These are phyloP conservation scores for Lophochroa leadbeateri DNA, from an alignment of 2,113 vertebrate species.

Conservation along the genomic window DNA sequence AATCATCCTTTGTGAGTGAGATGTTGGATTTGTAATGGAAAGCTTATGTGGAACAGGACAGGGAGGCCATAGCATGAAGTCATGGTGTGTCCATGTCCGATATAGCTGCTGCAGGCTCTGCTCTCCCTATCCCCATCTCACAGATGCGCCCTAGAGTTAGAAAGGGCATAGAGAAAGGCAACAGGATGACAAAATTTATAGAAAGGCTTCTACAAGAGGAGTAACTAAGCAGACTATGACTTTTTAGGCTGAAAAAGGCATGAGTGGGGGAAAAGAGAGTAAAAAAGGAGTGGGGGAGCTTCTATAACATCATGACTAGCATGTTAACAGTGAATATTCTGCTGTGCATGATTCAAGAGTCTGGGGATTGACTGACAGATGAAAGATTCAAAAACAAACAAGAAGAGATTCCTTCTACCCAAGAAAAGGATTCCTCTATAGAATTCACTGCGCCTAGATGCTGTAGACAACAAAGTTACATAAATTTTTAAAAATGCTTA, in stretches of 20 bases:
- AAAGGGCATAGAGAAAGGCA: not conserved
- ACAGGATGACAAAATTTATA: not conserved
- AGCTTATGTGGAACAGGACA: not conserved
- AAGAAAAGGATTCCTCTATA: not conserved
- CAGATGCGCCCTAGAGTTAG: not conserved
- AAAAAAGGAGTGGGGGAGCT: not conserved
- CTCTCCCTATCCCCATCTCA: not conserved
- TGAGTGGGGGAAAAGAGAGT: not conserved
- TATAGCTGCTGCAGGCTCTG: not conserved
- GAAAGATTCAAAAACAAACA: not conserved
- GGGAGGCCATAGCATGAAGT: not conserved
- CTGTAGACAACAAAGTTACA: not conserved
- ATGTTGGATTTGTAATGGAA: not conserved
- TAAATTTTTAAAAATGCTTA: accelerated
- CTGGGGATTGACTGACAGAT: not conserved
- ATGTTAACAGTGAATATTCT: not conserved
- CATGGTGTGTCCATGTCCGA: accelerated
- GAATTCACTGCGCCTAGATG: not conserved
- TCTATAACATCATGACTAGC: not conserved
- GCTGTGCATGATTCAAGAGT: not conserved
- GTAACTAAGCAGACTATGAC: not conserved
- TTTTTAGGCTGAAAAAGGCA: not conserved
- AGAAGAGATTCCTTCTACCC: not conserved
- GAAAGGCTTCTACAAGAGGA: not conserved
- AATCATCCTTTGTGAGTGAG: not conserved